Base-by-base conservation (phyloP, 2,113 vertebrate species). In the Sakesphorus luctuosus region DNA sequence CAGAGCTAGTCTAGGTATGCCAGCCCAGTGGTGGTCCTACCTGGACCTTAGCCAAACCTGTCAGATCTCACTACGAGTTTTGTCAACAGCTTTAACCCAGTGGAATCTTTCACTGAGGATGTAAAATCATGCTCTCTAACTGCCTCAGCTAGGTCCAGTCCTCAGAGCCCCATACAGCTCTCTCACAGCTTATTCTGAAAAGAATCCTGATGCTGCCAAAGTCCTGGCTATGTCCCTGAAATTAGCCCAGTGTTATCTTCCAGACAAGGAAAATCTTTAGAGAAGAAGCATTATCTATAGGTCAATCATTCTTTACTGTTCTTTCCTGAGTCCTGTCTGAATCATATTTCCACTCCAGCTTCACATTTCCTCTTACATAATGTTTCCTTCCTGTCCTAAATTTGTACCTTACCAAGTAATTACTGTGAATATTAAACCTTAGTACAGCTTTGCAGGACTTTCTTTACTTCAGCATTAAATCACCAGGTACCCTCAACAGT, bases 61-160 rank as follows among this genome's bases (percentile, higher is more conserved):
- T 55, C 24, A 44, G 44, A 12, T 56, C 8, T 75, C 21, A 36
- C 18, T n/a, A 2, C 1, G 3, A 61, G 21, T 26, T 90, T 35
- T 83, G 12, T 21, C n/a, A 10, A 20, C 20, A 55, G 31, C 31
- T 11, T 49, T 58, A 55, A 19, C 23, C 13, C 23, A 31, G 33
- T 18, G 12, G 1, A 6, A 67, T n/a, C 33, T 31, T 79, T 46
- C 66, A 67, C 10, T 25, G 15, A 75, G 11, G 25, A 23, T 61
- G 20, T 40, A 67, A 80, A 74, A 8, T 19, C 38, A 13, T 38
- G 7, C 38, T 47, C 46, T 83, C 15, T 43, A 75, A 52, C 14
- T 43, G 52, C 25, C 10, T 75, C 14, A 55, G 13, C 14, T 0
- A 0, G 5, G 12, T 62, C 29, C 25, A 26, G 1, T 66, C 33